Evolutionary conservation across 2,797 vertebrate species (phyloP), one percentile per base, ranked within the genome.

Genomic region (Rhyacichthys aspro): DNA sequence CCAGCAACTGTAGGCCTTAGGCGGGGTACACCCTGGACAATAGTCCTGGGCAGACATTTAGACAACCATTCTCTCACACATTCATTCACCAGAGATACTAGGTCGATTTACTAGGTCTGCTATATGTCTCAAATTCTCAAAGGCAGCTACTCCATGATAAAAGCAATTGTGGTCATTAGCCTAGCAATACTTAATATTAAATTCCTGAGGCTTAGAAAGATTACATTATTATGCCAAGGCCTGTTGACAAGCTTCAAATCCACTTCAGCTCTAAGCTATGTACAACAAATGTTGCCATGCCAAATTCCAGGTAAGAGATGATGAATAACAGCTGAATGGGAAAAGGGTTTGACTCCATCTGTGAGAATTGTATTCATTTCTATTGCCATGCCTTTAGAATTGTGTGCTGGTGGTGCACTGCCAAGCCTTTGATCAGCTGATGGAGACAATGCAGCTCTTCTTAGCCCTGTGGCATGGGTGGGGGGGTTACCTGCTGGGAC

Each of bases 401-500:
- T 62, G 55, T 53, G 63, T 2, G 9, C 54, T 70, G 65, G 66
- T 52, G 61, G 66, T 68, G 58, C n/a, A 43, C 55, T 63, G 73
- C 43, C 44, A 37, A 61, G 66, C 70, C 88, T 90, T 91, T 90
- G 86, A 91, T 90, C 87, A 84, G 59, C 79, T 79, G 82, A 79
- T 84, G 82, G 70, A 90, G 87, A 90, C 86, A 86, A 88, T 88
- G 68, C 47, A 28, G 43, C 66, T 81, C 78, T 74, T 71, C 73
- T 75, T 69, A 72, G 62, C 74, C 63, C 48, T 61, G 68, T 83
- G 86, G 80, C 75, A 79, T 41, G 6, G 23, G 48, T 41, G 6
- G 23, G 48, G 76, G 79, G 77, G 84, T 90, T 89, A 90, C 83
- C 90, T 87, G 86, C 85, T 68, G 83, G 78, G 84, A 86, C 83